These are phyloP conservation scores for Spodoptera exigua DNA, from an alignment of 2,888 invertebrate species.

Conservation along the genomic window DNA sequence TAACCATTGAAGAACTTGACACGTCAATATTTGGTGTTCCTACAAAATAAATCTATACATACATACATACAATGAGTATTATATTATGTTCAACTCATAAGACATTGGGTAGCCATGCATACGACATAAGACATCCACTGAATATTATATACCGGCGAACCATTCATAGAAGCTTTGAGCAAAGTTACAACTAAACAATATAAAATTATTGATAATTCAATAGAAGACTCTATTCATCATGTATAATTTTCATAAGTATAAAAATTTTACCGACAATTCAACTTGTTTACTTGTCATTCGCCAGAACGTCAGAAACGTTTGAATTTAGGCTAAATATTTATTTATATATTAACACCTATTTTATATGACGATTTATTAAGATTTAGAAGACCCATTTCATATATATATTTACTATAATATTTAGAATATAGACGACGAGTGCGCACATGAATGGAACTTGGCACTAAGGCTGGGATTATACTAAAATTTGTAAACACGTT, in stretches of 20 bases:
- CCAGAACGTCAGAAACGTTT: constrained; percentile 71
- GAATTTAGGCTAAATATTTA: constrained; percentile 77
- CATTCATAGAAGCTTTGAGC: constrained; percentile 77
- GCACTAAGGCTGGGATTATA: constrained; percentile 37
- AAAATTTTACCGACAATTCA: constrained; percentile 77
- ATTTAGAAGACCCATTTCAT: constrained; percentile 66
- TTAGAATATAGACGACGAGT: constrained; percentile 51
- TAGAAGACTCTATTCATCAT: constrained; percentile 62
- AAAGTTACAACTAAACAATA: constrained; percentile 71
- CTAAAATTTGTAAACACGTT: constrained; percentile 36
- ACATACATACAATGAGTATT: constrained; percentile 74
- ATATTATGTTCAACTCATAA: constrained; percentile 65
- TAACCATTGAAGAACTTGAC: constrained; percentile 74
- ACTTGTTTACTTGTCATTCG: constrained; percentile 62
- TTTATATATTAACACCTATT: constrained; percentile 71
- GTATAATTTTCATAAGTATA: constrained; percentile 77
- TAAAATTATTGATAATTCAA: constrained; percentile 53
- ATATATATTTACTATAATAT: constrained; percentile 45
- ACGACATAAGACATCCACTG: constrained; percentile 58
- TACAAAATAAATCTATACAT: constrained; percentile 79
- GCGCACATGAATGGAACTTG: constrained; percentile 46
- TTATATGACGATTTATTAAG: constrained; percentile 65
- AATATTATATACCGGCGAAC: constrained; percentile 55
- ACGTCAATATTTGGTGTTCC: constrained; percentile 79
- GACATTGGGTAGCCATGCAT: constrained; percentile 57